Conservation (phyloP, 2,888 invertebrate species). For the Phrixothrix hirtus region DNA sequence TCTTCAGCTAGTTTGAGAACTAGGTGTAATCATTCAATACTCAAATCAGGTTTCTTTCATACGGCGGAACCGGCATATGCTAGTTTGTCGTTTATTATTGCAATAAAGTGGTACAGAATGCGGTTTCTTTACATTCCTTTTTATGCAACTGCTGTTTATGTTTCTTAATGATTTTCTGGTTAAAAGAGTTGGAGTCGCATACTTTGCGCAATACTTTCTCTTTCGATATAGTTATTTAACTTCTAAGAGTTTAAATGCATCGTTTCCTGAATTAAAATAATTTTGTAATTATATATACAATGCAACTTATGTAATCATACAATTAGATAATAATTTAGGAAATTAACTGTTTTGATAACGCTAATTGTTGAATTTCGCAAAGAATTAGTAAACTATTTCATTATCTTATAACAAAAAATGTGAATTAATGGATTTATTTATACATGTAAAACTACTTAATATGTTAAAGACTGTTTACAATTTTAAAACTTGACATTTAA, state of each 20-base stretch:
- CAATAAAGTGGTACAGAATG: slow-evolving; percentile 31
- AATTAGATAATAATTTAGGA: slow-evolving; percentile 7
- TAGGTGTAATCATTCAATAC: slow-evolving; percentile 40
- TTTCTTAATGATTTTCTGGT: slow-evolving; percentile 18
- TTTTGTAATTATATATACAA: slow-evolving; percentile 10
- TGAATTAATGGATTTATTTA: no score
- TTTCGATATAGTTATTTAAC: slow-evolving; percentile 7
- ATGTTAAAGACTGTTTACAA: no score
- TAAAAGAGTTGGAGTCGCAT: slow-evolving; percentile 4
- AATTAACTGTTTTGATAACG: slow-evolving; percentile 7
- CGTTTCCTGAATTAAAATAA: slow-evolving; percentile 14
- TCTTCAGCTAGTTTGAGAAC: slow-evolving; percentile 40
- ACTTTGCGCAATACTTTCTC: slow-evolving; percentile 11
- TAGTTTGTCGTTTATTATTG: slow-evolving; percentile 37
- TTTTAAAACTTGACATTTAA: no score
- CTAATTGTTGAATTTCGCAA: no score
- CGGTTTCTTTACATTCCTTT: slow-evolving; percentile 19
- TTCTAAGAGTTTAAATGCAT: slow-evolving; percentile 1
- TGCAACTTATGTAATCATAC: not conserved
- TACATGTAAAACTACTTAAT: no score
- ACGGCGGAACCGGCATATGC: slow-evolving; percentile 33
- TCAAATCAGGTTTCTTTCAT: slow-evolving; percentile 38
- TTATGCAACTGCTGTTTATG: slow-evolving; percentile 16
- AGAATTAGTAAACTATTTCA: no score
- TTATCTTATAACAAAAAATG: no score